A percentile compares a stretch with the other conserved stretches of the same genome.
These are phyloP conservation scores for Pheosia gnoma DNA, from an alignment of 2,888 invertebrate genomes.

Conservation along the genomic window DNA sequence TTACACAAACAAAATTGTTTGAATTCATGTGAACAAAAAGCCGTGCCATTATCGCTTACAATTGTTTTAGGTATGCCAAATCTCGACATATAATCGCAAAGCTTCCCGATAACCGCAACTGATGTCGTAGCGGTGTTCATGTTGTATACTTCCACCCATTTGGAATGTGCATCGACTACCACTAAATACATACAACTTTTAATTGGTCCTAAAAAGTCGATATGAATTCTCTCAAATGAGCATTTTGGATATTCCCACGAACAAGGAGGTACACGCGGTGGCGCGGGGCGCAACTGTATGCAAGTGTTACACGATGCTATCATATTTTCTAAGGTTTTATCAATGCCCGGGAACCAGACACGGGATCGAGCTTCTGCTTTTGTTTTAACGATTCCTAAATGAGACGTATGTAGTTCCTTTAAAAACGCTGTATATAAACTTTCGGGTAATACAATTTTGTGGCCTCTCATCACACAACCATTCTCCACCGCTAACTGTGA, in stretches of 20 bases:
- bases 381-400: slow-evolving; percentile 38
- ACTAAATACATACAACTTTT: not conserved
- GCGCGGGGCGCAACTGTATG: slow-evolving; percentile 14
- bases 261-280: slow-evolving; percentile 10
- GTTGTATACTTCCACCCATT: slow-evolving; percentile 7
- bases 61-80: slow-evolving; percentile 29
- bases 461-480: slow-evolving; percentile 32
- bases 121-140: slow-evolving; percentile 7
- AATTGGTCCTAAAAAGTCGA: slow-evolving; percentile 5
- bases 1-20: slow-evolving; percentile 25
- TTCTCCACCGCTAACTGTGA: slow-evolving; percentile 31
- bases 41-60: slow-evolving; percentile 37
- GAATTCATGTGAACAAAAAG: slow-evolving; percentile 32
- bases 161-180: not conserved
- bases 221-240: not conserved
- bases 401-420: slow-evolving; percentile 25
- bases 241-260: not conserved
- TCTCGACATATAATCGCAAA: slow-evolving; percentile 34
- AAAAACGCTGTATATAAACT: slow-evolving; percentile 15
- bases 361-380: slow-evolving; percentile 36
- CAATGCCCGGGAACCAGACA: slow-evolving; percentile 37
- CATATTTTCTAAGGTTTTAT: slow-evolving; percentile 19
- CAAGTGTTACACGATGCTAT: slow-evolving; percentile 21
- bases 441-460: slow-evolving; percentile 33
- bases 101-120: slow-evolving; percentile 29